These are phyloP conservation scores for Sinocyclocheilus anophthalmus DNA, from an alignment of 2,113 vertebrate genomes.

Conservation along the genomic window DNA sequence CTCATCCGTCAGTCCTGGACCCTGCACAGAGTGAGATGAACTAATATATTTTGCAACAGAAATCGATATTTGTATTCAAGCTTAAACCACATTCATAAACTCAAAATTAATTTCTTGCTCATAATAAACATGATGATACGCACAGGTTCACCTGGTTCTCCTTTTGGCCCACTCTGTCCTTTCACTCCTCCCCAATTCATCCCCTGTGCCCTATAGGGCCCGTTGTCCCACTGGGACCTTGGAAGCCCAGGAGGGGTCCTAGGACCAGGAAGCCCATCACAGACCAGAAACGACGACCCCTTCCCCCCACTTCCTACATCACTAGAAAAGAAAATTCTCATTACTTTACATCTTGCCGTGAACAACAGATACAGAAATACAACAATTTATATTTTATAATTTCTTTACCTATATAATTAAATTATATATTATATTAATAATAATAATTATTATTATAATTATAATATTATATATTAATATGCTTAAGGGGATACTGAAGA, in stretches of 20 bases:
- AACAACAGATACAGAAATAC: background rate
- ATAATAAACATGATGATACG: constrained; percentile 51
- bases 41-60: background rate
- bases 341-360: background rate
- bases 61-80: background rate
- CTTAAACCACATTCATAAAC: background rate
- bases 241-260: constrained; percentile 75
- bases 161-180: constrained; percentile 73
- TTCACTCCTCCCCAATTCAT: no score
- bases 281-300: constrained; percentile 66
- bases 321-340: background rate
- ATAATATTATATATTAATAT: no score
- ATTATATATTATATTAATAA: no score
- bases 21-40: constrained; percentile 61
- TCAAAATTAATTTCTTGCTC: background rate
- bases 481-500: no score
- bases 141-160: constrained; percentile 72
- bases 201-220: constrained; percentile 71
- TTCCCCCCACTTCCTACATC: constrained; percentile 70
- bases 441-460: no score
- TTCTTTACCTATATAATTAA: no score
- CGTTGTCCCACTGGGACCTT: constrained; percentile 72
- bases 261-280: constrained; percentile 65
- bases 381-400: no score
- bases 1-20: constrained; percentile 75